phyloP scores from a whole-genome alignment of 2,888 invertebrate species.

The Ophraella communa region DNA sequence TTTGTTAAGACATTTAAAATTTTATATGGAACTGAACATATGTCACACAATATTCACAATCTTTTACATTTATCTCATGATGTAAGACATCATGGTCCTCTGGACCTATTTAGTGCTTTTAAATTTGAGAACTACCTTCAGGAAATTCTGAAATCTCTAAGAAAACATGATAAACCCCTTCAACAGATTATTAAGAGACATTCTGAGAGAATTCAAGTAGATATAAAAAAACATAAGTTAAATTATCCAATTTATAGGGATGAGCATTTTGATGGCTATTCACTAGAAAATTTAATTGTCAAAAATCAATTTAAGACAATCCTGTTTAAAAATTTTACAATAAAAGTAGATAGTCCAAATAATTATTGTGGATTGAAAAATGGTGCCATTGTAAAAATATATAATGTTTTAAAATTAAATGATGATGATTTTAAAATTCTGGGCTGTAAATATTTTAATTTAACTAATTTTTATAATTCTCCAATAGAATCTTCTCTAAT shows the following conservation, averaged over 20 bases:
- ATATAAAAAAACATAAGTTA: too few species aligned
- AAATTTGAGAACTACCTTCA: too few species aligned
- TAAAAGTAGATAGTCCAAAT: slow-evolving; percentile 12
- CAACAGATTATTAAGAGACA: too few species aligned
- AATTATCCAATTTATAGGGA: slow-evolving; percentile 16
- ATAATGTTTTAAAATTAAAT: slow-evolving; percentile 7
- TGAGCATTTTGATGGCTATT: slow-evolving; percentile 11
- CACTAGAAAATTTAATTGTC: slow-evolving; percentile 1
- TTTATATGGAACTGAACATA: neutral
- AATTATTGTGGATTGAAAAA: too few species aligned
- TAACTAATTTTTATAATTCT: too few species aligned
- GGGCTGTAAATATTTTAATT: too few species aligned
- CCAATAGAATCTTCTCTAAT: too few species aligned
- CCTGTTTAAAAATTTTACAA: slow-evolving; percentile 8
- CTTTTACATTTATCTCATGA: neutral
- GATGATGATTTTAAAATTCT: slow-evolving; percentile 2
- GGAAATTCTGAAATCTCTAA: too few species aligned
- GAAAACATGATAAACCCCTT: too few species aligned
- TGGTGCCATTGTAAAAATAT: neutral
- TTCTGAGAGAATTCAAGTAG: too few species aligned
- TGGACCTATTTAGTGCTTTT: neutral
- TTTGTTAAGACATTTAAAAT: neutral
- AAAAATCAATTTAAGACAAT: slow-evolving; percentile 12
- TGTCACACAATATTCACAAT: neutral
- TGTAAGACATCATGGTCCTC: neutral